phyloP scores from a whole-genome alignment of 1,140 invertebrate species.

The Sitophilus oryzae region DNA sequence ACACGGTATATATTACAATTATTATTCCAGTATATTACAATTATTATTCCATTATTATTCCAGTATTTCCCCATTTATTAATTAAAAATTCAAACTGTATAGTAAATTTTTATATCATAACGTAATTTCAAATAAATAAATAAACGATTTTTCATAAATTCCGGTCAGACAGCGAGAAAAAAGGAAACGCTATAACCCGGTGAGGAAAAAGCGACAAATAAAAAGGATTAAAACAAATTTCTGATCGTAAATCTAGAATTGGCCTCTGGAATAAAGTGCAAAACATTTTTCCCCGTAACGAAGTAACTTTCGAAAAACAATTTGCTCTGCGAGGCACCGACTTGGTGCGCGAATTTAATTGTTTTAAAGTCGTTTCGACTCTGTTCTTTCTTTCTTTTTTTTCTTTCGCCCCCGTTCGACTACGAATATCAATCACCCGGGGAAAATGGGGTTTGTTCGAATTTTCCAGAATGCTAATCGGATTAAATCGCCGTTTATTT shows the following conservation, averaged over 20 bases:
- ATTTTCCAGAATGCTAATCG: not conserved
- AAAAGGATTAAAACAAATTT: not conserved
- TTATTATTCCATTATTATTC: too few species aligned
- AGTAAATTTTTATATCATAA: too few species aligned
- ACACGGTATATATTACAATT: too few species aligned
- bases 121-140: too few species aligned
- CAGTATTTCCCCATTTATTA: too few species aligned
- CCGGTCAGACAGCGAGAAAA: too few species aligned
- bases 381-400: not conserved
- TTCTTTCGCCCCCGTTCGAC: not conserved
- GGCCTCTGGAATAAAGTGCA: not conserved
- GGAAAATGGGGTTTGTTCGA: not conserved
- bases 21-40: too few species aligned
- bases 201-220: not conserved
- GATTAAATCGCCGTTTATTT: not conserved
- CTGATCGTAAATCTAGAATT: not conserved
- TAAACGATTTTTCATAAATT: too few species aligned
- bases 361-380: not conserved
- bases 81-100: too few species aligned
- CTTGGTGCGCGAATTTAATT: not conserved
- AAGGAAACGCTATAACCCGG: not conserved
- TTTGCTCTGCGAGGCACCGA: not conserved
- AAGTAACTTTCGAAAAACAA: not conserved
- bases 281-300: not conserved
- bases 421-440: not conserved